phyloP scores from a whole-genome alignment of 2,113 vertebrate species.

The Onychostruthus taczanowskii region DNA sequence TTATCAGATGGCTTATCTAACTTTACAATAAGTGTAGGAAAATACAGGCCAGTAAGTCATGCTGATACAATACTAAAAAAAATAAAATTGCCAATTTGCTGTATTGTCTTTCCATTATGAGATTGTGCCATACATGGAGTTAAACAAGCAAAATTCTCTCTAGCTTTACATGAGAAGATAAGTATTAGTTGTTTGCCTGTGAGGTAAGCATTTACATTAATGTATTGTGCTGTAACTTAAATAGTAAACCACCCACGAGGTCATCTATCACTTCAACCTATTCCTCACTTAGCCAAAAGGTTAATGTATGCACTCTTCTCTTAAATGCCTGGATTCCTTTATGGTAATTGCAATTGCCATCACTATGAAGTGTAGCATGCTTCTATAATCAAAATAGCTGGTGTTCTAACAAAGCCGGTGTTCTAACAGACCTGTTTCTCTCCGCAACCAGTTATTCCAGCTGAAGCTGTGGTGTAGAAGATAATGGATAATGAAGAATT shows the following conservation, averaged over 20 bases:
- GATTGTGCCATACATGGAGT: background rate
- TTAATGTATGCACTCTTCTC: background rate
- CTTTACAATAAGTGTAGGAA: background rate
- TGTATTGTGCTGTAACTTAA: background rate
- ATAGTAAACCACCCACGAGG: background rate
- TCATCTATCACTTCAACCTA: background rate
- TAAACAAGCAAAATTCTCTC: background rate
- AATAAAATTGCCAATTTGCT: background rate
- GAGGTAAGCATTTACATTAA: background rate
- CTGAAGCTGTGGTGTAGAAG: background rate
- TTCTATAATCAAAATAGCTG: background rate
- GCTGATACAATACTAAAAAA: background rate
- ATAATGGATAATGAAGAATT: background rate
- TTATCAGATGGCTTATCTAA: background rate
- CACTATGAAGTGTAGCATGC: background rate
- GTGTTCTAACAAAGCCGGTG: background rate
- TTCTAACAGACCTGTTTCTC: background rate
- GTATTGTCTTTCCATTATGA: background rate
- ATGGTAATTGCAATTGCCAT: background rate
- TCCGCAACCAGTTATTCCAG: background rate
- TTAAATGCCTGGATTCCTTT: background rate
- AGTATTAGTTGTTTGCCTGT: background rate
- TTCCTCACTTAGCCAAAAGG: background rate
- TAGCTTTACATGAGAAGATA: background rate
- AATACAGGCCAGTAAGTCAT: background rate